phyloP scores from a whole-genome alignment of 2,797 vertebrate species.

The Eulemur mongoz region DNA sequence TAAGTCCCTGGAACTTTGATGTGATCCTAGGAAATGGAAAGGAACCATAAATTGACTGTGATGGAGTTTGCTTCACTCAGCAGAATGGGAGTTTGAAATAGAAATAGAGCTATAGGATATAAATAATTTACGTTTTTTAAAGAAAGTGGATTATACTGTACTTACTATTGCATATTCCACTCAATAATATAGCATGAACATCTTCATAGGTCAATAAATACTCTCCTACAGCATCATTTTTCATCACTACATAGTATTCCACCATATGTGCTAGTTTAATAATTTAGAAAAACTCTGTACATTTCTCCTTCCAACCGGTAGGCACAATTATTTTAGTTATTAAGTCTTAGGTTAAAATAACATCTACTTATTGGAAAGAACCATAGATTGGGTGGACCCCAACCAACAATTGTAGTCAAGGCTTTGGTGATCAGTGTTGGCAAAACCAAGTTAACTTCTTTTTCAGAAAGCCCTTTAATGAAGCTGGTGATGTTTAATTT shows the following conservation, averaged over 20 bases:
- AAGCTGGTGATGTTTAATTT: neutral
- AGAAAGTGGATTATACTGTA: neutral
- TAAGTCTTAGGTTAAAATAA: neutral
- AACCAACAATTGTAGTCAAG: neutral
- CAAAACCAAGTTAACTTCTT: conserved; percentile 17
- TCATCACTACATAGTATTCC: neutral
- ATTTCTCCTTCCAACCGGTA: neutral
- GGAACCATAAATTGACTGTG: neutral
- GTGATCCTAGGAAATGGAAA: neutral
- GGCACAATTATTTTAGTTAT: neutral
- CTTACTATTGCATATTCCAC: neutral
- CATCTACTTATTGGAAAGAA: neutral
- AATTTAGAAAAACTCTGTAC: neutral
- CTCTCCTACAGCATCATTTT: neutral
- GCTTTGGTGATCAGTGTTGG: neutral
- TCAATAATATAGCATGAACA: neutral
- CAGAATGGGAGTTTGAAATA: neutral
- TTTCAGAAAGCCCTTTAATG: neutral
- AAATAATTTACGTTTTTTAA: conserved; percentile 7
- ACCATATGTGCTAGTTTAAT: neutral
- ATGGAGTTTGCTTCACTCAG: neutral
- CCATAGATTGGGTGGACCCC: neutral
- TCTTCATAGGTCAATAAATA: neutral
- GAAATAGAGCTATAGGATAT: neutral
- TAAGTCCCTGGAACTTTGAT: neutral